Conservation (phyloP, 2,113 vertebrate genomes). For the Emydocephalus ijimae region DNA sequence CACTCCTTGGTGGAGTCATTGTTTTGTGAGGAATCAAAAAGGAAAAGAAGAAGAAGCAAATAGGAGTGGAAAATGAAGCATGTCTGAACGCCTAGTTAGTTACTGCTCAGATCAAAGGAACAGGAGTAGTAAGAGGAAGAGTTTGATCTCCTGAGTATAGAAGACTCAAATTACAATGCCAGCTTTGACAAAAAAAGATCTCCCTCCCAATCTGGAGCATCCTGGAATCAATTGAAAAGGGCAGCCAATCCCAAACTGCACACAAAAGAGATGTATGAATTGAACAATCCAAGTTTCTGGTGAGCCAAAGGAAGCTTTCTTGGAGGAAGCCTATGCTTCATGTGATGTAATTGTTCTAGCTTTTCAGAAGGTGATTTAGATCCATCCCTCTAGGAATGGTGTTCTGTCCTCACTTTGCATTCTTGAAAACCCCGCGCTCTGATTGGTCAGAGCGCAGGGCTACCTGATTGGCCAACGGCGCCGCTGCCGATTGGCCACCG, state of each 20-base stretch:
- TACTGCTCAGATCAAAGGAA: fast-evolving
- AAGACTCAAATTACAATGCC: fast-evolving
- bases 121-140: neutral
- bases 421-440: too few species aligned
- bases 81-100: fast-evolving
- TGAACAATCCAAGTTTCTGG: neutral
- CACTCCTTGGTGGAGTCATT: neutral
- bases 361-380: neutral
- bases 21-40: neutral
- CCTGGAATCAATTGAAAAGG: neutral
- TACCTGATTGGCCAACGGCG: too few species aligned
- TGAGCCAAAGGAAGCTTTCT: neutral
- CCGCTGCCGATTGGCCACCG: too few species aligned
- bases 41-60: neutral
- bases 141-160: fast-evolving
- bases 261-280: too few species aligned
- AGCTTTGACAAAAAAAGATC: neutral
- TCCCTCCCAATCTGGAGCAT: neutral
- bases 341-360: neutral
- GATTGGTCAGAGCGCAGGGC: too few species aligned
- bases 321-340: neutral
- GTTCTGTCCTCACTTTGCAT: too few species aligned
- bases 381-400: neutral
- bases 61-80: fast-evolving
- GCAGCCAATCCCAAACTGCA: neutral